Conservation (phyloP, 2,888 invertebrate genomes). For the Microdon myrmicae region DNA sequence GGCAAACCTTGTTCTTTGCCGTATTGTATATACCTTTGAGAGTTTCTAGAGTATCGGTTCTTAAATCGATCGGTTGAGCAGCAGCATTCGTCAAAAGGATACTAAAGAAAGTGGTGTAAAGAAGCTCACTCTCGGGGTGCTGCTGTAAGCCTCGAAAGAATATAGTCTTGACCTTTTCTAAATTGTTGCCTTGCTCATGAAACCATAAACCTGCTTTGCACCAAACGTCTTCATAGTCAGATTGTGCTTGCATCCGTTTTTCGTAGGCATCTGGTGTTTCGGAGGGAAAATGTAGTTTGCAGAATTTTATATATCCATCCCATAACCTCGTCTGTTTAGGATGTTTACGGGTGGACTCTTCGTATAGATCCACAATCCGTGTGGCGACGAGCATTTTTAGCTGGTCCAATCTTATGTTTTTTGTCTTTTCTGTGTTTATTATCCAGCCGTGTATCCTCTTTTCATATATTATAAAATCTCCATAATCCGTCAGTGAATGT, state of each 20-base stretch:
- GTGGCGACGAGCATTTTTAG: slow-evolving; percentile 76
- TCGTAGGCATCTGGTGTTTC: slow-evolving; percentile 71
- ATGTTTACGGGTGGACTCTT: slow-evolving; percentile 75
- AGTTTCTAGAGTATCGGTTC: slow-evolving; percentile 68
- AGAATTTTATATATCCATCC: slow-evolving; percentile 83
- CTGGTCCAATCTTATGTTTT: slow-evolving; percentile 71
- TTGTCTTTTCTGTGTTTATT: slow-evolving; percentile 70
- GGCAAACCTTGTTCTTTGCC: slow-evolving; percentile 70
- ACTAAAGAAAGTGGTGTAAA: slow-evolving; percentile 78
- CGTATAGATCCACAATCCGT: slow-evolving; percentile 79
- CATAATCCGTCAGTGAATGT: slow-evolving; percentile 57
- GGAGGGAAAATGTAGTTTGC: slow-evolving; percentile 72
- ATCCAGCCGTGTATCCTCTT: slow-evolving; percentile 59
- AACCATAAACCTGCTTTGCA: slow-evolving; percentile 74
- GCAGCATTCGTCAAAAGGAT: slow-evolving; percentile 62
- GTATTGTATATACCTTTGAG: slow-evolving; percentile 73
- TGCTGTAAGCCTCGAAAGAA: slow-evolving; percentile 81
- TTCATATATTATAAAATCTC: slow-evolving; percentile 63
- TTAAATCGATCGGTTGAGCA: slow-evolving; percentile 54
- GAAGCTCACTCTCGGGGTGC: slow-evolving; percentile 74
- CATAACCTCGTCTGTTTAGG: slow-evolving; percentile 79
- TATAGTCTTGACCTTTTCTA: slow-evolving; percentile 76
- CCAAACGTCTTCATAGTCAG: slow-evolving; percentile 81
- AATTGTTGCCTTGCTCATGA: slow-evolving; percentile 66
- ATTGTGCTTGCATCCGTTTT: slow-evolving; percentile 76